Evolutionary conservation across 2,888 invertebrate genomes (phyloP), one percentile per base, ranked within the genome.

Genomic region (Rhyacophila evoluta): DNA sequence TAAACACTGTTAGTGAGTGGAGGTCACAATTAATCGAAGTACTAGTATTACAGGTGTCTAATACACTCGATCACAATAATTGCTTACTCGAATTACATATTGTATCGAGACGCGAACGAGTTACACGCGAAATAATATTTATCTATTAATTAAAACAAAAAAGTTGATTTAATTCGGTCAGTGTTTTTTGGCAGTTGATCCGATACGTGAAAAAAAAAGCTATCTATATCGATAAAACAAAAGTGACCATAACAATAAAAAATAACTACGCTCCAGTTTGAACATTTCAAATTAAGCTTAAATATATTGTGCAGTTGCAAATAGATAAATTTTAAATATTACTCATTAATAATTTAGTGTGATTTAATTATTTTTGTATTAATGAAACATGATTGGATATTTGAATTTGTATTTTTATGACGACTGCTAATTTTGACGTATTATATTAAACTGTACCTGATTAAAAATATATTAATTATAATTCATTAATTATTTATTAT

Each of bases 321-420:
- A n/a, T n/a, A n/a, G n/a, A n/a, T 27, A 33, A n/a, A 69, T 12
- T 69, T 29, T 28, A 69, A 69, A 12, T n/a, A 69, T 69, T 69
- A 12, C 28, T 11, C 33, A 69, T n/a, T 33, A 28, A 69, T 15
- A 69, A 69, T 28, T n/a, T n/a, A 29, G 28, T n/a, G 12, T 8
- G 27, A 29, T 70, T 67, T 15, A n/a, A n/a, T 70, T 39, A 39
- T 70, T 37, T 11, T 36, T 4, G 55, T 55, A 55, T 75, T 15
- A 36, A 75, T 75, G 75, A 70, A 75, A 75, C 37, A 75, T 75
- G 75, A 38, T 37, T 75, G 39, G 70, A n/a, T 39, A 25, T 37
- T 36, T 28, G 70, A 75, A 38, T 27, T 69, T 70, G 19, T 70
- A 75, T 70, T 70, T 75, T 70, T 11, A 29, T 70, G 38, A 75